Evolutionary conservation across 2,797 vertebrate genomes (phyloP).

Genomic region (Leucoraja ocellata): DNA sequence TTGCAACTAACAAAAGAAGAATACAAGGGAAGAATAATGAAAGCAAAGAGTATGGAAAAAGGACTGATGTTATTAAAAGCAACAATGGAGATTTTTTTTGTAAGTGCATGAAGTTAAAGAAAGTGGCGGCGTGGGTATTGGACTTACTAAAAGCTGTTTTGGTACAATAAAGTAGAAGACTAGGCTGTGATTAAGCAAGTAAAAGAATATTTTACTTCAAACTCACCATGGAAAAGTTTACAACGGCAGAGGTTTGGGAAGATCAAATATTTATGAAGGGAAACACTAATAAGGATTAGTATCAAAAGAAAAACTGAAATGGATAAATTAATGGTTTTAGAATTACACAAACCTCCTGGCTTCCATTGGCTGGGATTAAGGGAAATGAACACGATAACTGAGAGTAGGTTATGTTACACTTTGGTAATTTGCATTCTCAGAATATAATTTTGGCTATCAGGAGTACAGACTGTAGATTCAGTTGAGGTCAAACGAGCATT

Average conservation of each 20-base stretch:
- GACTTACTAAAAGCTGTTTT: neutral
- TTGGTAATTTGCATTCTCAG: neutral
- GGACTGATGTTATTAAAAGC: neutral
- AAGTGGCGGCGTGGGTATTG: neutral
- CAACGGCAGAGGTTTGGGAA: neutral
- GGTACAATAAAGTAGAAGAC: neutral
- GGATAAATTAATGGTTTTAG: neutral
- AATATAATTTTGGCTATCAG: neutral
- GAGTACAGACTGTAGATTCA: neutral
- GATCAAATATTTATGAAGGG: neutral
- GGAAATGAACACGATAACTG: neutral
- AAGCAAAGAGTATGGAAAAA: neutral
- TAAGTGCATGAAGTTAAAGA: neutral
- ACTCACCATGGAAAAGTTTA: neutral
- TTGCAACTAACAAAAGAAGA: neutral
- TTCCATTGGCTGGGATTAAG: neutral
- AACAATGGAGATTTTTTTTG: neutral
- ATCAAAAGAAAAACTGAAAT: neutral
- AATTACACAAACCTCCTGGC: neutral
- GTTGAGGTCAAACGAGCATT: neutral
- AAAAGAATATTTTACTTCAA: neutral
- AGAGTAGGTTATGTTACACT: neutral
- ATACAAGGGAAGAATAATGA: neutral
- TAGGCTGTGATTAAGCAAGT: neutral
- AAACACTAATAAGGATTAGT: neutral